Evolutionary conservation across 2,113 vertebrate species (phyloP).

Genomic region (Trichomycterus rosablanca): DNA sequence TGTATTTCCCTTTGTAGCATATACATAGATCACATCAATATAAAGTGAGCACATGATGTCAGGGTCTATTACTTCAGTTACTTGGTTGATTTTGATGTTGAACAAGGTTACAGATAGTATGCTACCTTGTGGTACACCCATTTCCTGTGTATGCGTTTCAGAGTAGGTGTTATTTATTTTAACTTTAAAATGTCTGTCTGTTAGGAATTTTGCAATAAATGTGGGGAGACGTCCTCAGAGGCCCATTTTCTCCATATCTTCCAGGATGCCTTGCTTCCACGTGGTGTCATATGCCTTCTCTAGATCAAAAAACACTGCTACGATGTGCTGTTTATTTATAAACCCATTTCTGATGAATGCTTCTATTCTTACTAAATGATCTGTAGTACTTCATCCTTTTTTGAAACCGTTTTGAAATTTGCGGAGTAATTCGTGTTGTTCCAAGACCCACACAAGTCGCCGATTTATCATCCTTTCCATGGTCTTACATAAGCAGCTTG

Average conservation of each 20-base stretch:
- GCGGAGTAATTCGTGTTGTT: not conserved
- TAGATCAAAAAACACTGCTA: not conserved
- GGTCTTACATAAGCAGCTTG: not conserved
- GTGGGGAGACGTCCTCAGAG: no score
- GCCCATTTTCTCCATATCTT: not conserved
- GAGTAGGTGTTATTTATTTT: not conserved
- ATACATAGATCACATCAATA: not conserved
- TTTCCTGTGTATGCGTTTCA: not conserved
- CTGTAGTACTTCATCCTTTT: not conserved
- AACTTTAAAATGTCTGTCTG: no score
- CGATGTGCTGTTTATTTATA: not conserved
- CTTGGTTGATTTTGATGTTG: not conserved
- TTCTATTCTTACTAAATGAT: not conserved
- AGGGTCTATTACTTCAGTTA: not conserved
- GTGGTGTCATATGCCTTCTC: not conserved
- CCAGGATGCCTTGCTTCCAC: not conserved
- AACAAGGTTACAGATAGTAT: not conserved
- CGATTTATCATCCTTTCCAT: not conserved
- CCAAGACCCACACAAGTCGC: not conserved
- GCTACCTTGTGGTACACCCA: not conserved
- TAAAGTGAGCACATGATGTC: not conserved
- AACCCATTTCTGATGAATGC: not conserved
- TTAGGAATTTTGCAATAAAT: not conserved
- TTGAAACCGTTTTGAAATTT: not conserved
- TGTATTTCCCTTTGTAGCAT: no score